Evolutionary conservation across 2,797 vertebrate species (phyloP).

Genomic region (Prionace glauca): DNA sequence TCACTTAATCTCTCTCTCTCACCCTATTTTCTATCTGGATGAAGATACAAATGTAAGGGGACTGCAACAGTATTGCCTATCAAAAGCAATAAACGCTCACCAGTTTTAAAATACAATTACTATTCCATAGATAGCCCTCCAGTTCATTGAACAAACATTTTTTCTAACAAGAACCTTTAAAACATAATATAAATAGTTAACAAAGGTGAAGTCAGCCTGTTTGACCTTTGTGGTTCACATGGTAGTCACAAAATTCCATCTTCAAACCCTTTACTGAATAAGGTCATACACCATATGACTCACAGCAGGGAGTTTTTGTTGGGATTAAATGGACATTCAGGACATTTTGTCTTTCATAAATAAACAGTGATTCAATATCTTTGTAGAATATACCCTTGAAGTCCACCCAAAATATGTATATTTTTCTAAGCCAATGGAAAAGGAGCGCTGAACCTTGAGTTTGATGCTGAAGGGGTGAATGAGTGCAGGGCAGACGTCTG

Average conservation of each 20-base stretch:
- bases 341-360: not conserved
- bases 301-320: conserved; percentile 18
- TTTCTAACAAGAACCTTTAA: not conserved
- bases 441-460: not conserved
- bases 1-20: not conserved
- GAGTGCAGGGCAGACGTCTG: not conserved
- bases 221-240: conserved; percentile 6
- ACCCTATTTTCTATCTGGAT: not conserved
- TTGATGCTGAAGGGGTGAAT: not conserved
- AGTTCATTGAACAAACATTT: conserved; percentile 21
- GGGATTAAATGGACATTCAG: not conserved
- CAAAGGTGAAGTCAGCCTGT: not conserved
- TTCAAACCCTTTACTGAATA: not conserved
- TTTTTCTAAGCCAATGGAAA: conserved; percentile 24
- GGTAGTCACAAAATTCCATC: not conserved
- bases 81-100: not conserved
- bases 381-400: conserved; percentile 9
- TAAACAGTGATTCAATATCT: not conserved
- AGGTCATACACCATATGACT: conserved; percentile 20
- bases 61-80: not conserved
- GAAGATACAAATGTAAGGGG: not conserved
- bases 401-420: not conserved
- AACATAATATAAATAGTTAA: not conserved
- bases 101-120: not conserved
- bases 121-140: not conserved